These are phyloP conservation scores for Atlantisia rogersi DNA, from an alignment of 2,113 vertebrate species.

Conservation along the genomic window DNA sequence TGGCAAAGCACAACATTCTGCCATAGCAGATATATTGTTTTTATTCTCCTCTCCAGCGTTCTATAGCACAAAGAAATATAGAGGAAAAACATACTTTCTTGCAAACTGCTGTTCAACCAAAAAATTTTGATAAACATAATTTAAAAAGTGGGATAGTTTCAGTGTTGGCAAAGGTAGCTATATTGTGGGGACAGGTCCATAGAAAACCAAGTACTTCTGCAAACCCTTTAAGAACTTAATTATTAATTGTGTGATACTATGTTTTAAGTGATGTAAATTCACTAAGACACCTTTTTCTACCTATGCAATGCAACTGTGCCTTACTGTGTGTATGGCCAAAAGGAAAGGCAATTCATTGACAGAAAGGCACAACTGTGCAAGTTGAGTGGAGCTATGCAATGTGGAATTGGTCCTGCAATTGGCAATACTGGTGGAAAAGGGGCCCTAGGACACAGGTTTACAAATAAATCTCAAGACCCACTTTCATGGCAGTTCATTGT, in stretches of 20 bases:
- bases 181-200: background rate
- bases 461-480: background rate
- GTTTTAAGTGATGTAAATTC: background rate
- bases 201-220: background rate
- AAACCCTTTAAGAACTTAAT: background rate
- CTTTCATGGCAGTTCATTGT: background rate
- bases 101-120: background rate
- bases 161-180: background rate
- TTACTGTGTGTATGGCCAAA: background rate
- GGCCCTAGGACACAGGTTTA: background rate
- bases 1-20: background rate
- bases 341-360: background rate
- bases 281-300: background rate
- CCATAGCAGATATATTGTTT: background rate
- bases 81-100: background rate
- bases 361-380: background rate
- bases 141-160: background rate
- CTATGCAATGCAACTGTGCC: background rate
- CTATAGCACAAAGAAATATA: background rate
- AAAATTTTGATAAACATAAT: background rate
- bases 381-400: background rate
- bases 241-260: background rate
- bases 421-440: background rate
- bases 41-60: background rate
- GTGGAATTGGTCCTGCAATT: background rate